Conservation (phyloP, 2,888 invertebrate species). For the Pollenia griseotomentosa region DNA sequence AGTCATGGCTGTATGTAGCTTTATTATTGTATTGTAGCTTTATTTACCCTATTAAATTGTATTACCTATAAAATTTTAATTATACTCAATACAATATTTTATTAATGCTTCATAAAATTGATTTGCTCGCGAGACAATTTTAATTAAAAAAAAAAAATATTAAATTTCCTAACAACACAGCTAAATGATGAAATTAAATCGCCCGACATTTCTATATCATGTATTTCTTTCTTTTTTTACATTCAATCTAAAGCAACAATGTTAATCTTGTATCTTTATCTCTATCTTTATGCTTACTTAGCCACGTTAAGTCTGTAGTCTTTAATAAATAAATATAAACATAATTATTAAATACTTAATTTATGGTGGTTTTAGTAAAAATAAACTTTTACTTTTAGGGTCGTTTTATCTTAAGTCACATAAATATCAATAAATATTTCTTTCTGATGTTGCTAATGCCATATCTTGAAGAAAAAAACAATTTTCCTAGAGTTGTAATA, state of each 20-base stretch:
- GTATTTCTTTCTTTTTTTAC: neutral
- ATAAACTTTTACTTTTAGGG: slow-evolving; percentile 33
- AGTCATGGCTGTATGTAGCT: too few species aligned
- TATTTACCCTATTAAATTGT: too few species aligned
- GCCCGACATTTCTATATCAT: neutral
- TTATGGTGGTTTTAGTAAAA: slow-evolving; percentile 41
- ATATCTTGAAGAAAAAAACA: neutral
- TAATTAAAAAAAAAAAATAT: neutral
- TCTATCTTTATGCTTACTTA: slow-evolving; percentile 41
- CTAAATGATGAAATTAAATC: slow-evolving; percentile 36
- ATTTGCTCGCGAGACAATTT: slow-evolving; percentile 6
- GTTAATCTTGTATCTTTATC: slow-evolving; percentile 33
- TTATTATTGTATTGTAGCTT: too few species aligned
- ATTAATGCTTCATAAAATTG: neutral
- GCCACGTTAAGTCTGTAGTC: slow-evolving; percentile 13
- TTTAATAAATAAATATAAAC: slow-evolving; percentile 5
- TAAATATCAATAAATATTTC: slow-evolving; percentile 58
- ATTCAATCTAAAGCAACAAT: neutral
- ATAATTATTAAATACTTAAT: slow-evolving; percentile 64
- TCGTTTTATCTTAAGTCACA: slow-evolving; percentile 50
- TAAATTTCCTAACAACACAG: slow-evolving; percentile 7
- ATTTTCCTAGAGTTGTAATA: slow-evolving; percentile 8
- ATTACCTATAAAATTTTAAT: neutral
- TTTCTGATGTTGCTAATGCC: neutral
- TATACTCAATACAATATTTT: neutral